Evolutionary conservation across 2,113 vertebrate species (phyloP).

Genomic region (Fulmarus glacialis): DNA sequence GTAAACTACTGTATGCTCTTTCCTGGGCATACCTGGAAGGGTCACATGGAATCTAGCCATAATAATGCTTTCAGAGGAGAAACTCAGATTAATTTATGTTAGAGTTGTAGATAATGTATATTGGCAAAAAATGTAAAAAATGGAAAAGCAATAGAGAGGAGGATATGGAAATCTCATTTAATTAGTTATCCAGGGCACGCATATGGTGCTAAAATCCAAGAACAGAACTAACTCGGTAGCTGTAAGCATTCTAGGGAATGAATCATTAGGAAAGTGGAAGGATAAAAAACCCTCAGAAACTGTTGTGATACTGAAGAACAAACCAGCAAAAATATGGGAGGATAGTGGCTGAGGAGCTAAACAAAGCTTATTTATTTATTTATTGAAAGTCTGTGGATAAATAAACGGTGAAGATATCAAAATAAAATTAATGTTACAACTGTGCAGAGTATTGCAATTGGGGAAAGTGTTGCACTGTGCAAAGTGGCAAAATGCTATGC

Average conservation of each 20-base stretch:
- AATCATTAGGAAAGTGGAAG: background rate
- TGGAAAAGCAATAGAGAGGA: background rate
- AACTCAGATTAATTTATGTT: background rate
- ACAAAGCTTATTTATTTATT: background rate
- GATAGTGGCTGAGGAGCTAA: background rate
- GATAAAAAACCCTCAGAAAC: background rate
- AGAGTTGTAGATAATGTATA: background rate
- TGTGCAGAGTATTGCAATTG: background rate
- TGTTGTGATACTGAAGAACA: background rate
- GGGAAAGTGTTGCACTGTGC: background rate
- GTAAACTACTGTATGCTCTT: background rate
- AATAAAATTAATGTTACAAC: background rate
- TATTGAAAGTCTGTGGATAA: background rate
- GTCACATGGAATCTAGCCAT: background rate
- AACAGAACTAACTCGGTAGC: background rate
- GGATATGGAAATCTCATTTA: conserved; percentile 28
- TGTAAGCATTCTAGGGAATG: background rate
- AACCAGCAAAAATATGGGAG: background rate
- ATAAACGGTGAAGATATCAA: background rate
- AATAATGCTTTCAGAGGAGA: background rate
- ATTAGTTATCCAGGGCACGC: conserved; percentile 43
- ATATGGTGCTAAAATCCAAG: background rate
- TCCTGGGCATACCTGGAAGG: background rate
- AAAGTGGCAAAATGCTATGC: background rate
- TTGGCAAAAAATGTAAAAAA: background rate